These are phyloP conservation scores for Glyptemys insculpta DNA, from an alignment of 2,797 vertebrate genomes.

Conservation along the genomic window DNA sequence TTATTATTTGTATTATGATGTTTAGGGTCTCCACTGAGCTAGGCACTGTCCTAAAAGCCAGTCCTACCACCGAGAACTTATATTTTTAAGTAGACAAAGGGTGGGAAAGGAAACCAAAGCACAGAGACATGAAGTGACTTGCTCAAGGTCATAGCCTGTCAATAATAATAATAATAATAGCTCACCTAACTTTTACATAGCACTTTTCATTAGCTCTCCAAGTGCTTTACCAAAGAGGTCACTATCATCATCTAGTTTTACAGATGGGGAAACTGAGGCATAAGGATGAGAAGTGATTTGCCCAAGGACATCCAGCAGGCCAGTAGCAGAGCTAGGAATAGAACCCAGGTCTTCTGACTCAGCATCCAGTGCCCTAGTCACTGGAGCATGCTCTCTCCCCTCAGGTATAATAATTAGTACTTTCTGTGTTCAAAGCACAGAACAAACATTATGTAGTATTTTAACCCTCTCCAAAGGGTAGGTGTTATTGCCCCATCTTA, in stretches of 20 bases:
- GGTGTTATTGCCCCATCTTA: neutral
- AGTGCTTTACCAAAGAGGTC: neutral
- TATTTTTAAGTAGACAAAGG: neutral
- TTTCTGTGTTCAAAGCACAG: neutral
- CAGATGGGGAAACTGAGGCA: neutral
- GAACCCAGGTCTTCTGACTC: neutral
- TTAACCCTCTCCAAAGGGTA: neutral
- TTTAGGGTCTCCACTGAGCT: rapidly evolving
- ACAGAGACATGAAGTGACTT: neutral
- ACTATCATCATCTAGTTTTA: neutral
- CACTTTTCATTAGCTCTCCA: neutral
- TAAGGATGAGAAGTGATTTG: neutral
- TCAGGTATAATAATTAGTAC: neutral
- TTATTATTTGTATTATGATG: neutral
- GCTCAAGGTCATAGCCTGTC: neutral
- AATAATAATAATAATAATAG: too few relatives aligned
- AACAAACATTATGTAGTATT: neutral
- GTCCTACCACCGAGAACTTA: neutral
- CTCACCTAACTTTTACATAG: neutral
- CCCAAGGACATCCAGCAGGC: neutral
- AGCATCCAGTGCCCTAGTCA: rapidly evolving
- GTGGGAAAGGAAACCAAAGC: rapidly evolving
- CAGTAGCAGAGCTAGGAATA: neutral
- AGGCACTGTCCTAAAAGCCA: neutral
- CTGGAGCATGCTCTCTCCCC: neutral